A percentile compares a stretch with the other conserved stretches of the same genome.
phyloP scores from a whole-genome alignment of 2,797 vertebrate genomes.

The Nasua narica region DNA sequence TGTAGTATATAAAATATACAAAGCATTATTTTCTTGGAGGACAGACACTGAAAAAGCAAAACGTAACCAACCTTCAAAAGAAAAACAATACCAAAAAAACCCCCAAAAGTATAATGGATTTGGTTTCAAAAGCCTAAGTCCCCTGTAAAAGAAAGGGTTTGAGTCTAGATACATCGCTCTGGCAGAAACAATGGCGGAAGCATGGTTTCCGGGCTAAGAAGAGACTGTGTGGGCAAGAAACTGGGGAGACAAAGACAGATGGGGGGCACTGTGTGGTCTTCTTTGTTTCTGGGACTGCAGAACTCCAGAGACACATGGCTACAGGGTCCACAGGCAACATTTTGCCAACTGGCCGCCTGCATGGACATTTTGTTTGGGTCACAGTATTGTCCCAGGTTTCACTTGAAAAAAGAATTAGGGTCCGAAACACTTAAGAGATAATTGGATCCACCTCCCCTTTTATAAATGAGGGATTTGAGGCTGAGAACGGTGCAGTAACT shows the following conservation, averaged over 20 bases:
- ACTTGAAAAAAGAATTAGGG: background rate
- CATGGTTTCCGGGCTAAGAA: background rate
- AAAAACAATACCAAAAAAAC: background rate
- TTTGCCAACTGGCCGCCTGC: no score
- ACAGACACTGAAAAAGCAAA: background rate
- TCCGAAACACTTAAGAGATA: background rate
- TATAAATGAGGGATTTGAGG: background rate
- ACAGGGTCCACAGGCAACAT: background rate
- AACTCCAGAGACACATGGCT: background rate
- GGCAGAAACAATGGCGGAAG: background rate
- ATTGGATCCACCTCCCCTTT: background rate
- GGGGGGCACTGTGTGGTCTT: no score
- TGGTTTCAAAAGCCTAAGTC: background rate
- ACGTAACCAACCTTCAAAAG: background rate
- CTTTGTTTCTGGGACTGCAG: background rate
- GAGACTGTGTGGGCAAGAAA: background rate
- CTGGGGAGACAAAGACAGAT: fast-evolving
- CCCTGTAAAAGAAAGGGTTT: background rate
- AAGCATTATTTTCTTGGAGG: background rate
- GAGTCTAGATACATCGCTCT: background rate
- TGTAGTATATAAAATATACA: background rate
- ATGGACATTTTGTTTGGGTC: background rate
- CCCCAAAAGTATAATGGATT: background rate
- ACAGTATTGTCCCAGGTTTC: background rate
- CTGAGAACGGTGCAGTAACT: background rate